These are phyloP conservation scores for Elanoides forficatus DNA, from an alignment of 2,113 vertebrate species.

Conservation along the genomic window DNA sequence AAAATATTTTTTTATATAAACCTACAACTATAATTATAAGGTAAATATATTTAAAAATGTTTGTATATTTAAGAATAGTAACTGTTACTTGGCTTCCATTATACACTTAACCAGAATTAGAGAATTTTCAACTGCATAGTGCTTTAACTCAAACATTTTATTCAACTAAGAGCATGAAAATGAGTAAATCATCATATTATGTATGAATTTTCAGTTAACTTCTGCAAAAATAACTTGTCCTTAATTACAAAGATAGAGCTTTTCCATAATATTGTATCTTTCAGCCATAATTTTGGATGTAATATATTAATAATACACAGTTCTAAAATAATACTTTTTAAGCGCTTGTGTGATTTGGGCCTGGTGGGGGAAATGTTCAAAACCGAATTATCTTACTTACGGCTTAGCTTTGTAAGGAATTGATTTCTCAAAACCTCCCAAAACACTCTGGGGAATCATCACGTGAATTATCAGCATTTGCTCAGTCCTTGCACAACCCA, in stretches of 20 bases:
- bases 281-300: background rate
- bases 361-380: background rate
- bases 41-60: background rate
- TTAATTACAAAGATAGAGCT: background rate
- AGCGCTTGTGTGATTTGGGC: background rate
- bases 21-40: background rate
- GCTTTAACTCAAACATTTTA: background rate
- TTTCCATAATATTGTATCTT: background rate
- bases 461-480: background rate
- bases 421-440: background rate
- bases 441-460: background rate
- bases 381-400: background rate
- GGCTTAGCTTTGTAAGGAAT: background rate
- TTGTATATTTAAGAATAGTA: background rate
- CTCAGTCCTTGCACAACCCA: background rate
- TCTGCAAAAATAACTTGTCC: background rate
- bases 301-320: background rate
- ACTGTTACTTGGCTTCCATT: background rate
- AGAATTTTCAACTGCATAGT: background rate
- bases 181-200: background rate
- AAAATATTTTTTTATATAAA: background rate
- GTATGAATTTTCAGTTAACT: background rate
- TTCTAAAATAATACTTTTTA: background rate
- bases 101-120: background rate
- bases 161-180: background rate